Evolutionary conservation across 2,888 invertebrate genomes (phyloP), one percentile per base, ranked within the genome.

Genomic region (Mesoligia furuncula): DNA sequence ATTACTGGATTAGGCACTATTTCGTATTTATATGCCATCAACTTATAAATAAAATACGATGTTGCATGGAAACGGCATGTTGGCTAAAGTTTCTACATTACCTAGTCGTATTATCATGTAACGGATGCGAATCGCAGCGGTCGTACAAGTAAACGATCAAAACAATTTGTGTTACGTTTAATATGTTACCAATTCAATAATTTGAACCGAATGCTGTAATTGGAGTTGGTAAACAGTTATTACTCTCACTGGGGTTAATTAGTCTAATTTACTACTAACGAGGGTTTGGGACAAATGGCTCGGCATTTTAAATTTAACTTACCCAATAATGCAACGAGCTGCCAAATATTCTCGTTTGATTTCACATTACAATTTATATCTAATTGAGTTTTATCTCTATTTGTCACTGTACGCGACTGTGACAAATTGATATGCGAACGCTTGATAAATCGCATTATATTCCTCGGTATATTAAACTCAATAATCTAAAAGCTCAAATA

Each of bases 141-240:
- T 62, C 64, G 39, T 76, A 79, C 75, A 72, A 80, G 71, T 76
- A 77, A 77, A 75, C 77, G 73, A 86, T 88, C 77, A 85, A 85
- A 86, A 82, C 79, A 85, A 89, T 89, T n/a, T 85, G 80, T 79
- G 73, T 83, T 80, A 45, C 74, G 51, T 82, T 77, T 79, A 80
- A 80, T 85, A 85, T 71, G 81, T 90, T 79, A 86, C 84, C 81
- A 78, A 89, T 88, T 90, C 85, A 90, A 91, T 91, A 88, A 89
- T 89, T 89, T 85, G 85, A 83, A 84, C 83, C 85, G 79, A 89
- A 88, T 85, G 85, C 87, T 91, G 86, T 90, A 88, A 90, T 91
- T 87, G 85, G 86, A 89, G 90, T 91, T 91, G 72, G 92, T 91
- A 92, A 91, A 93, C 91, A 92, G 90, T 91, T 90, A 92, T 92